phyloP scores from a whole-genome alignment of 2,797 vertebrate genomes.

The Pteropus rufus region DNA sequence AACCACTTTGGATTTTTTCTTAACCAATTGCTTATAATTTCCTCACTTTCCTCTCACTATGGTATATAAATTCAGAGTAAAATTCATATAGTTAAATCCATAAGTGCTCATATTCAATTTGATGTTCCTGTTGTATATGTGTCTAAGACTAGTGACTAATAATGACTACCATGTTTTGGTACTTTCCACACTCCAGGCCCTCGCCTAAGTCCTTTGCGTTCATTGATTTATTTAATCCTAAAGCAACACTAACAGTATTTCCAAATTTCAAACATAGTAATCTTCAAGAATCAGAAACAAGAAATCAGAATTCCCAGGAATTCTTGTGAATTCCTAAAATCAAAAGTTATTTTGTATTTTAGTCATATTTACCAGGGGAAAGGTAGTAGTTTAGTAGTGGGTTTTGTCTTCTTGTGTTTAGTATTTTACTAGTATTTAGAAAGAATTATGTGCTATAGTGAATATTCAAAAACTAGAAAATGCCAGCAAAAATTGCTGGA shows the following conservation, averaged over 20 bases:
- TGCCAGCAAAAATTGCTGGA: neutral
- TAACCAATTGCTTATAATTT: neutral
- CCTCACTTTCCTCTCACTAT: neutral
- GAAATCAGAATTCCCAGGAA: conserved; percentile 17
- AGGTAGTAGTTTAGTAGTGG: neutral
- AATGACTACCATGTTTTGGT: neutral
- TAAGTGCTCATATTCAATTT: neutral
- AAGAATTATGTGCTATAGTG: neutral
- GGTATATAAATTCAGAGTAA: neutral
- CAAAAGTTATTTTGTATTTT: conserved; percentile 7
- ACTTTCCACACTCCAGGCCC: neutral
- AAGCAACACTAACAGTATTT: neutral
- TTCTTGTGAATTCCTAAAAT: neutral
- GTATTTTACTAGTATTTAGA: conserved; percentile 4
- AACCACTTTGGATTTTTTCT: neutral
- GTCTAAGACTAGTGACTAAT: neutral
- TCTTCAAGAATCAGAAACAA: neutral
- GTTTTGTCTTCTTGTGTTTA: neutral
- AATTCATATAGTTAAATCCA: neutral
- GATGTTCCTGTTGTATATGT: neutral
- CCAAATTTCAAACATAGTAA: neutral
- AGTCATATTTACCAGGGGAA: neutral
- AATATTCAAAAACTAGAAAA: conserved; percentile 30
- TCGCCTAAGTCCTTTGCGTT: neutral
- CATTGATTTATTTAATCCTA: neutral